Evolutionary conservation across 2,113 vertebrate species (phyloP), one percentile per base, ranked within the genome.

Genomic region (Oreochromis aureus): DNA sequence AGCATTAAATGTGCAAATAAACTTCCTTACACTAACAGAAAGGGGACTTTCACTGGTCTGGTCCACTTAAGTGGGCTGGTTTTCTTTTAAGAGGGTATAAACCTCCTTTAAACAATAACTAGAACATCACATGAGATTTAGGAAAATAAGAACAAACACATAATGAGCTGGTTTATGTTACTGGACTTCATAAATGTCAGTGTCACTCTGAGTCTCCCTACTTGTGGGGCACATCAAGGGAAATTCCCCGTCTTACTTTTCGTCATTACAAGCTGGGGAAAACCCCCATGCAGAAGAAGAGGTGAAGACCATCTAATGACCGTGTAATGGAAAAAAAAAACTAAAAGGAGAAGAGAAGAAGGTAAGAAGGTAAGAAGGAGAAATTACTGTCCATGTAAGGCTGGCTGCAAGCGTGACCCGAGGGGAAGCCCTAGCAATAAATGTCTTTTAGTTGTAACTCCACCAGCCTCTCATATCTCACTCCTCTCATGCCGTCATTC

Each of bases 371-470:
- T 59, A 30, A 34, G 10, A 53, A 36, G 3, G 27, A 86, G 69
- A 79, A 48, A 53, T 85, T 81, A 82, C 83, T 73, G 32, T 51
- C n/a, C 24, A 82, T 39, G 54, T 84, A 81, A 88, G 80, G 59
- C 84, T 41, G 22, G 34, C 2, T 27, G 61, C 39, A 48, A 78
- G 63, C 32, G 32, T 82, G 83, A 69, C 82, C 82, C 78, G 15
- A 71, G 90, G 89, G 93, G 93, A 92, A 91, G 93, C 87, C 88
- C 91, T 86, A 30, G 61, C 53, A 83, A 71, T 54, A 91, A 94
- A 92, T 93, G 88, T 87, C 90, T 80, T 80, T 80, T 80, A 54
- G 76, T 80, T 34, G 73, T 53, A 78, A 78, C 46, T 48, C 27
- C 59, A 48, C 27, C 85, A 53, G 51, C 82, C 82, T n/a, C 30